Conservation (phyloP, 1,140 invertebrate genomes). For the Oreohelix idahoensis region DNA sequence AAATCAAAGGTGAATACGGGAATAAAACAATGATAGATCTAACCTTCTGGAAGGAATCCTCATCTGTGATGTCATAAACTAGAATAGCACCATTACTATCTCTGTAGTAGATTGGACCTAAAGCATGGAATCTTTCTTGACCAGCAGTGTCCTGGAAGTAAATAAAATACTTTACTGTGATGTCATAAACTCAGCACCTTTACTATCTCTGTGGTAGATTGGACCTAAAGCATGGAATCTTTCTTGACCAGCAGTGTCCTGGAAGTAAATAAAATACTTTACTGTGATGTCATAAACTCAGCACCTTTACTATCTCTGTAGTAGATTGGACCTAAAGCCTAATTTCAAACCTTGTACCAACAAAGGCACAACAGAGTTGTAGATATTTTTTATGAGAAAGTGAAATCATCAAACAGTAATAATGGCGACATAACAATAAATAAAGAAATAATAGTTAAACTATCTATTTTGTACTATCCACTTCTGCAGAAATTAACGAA, state of each 20-base stretch:
- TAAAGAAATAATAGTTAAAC: too few relatives aligned
- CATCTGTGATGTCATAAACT: slow-evolving; percentile 98
- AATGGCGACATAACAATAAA: too few relatives aligned
- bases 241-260: slow-evolving; percentile 95
- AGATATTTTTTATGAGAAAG: too few relatives aligned
- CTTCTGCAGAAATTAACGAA: too few relatives aligned
- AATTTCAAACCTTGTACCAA: too few relatives aligned
- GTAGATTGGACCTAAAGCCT: slow-evolving; percentile 92
- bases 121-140: slow-evolving; percentile 94
- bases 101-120: slow-evolving; percentile 94
- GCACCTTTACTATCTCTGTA: slow-evolving; percentile 98
- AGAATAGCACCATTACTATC: slow-evolving; percentile 97
- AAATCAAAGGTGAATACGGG: too few relatives aligned
- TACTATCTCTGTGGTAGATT: slow-evolving; percentile 97
- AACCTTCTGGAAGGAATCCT: slow-evolving; percentile 95
- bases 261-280: too few relatives aligned
- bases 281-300: slow-evolving; percentile 98
- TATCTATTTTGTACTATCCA: too few relatives aligned
- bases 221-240: slow-evolving; percentile 93
- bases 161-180: too few relatives aligned
- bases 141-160: slow-evolving; percentile 91
- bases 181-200: slow-evolving; percentile 98
- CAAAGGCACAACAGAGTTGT: too few relatives aligned
- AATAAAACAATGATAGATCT: not conserved
- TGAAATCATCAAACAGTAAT: too few relatives aligned